A percentile compares a stretch with the other conserved stretches of the same genome.
These are phyloP conservation scores for Phyto melanocephala DNA, from an alignment of 2,888 invertebrate genomes.

Conservation along the genomic window DNA sequence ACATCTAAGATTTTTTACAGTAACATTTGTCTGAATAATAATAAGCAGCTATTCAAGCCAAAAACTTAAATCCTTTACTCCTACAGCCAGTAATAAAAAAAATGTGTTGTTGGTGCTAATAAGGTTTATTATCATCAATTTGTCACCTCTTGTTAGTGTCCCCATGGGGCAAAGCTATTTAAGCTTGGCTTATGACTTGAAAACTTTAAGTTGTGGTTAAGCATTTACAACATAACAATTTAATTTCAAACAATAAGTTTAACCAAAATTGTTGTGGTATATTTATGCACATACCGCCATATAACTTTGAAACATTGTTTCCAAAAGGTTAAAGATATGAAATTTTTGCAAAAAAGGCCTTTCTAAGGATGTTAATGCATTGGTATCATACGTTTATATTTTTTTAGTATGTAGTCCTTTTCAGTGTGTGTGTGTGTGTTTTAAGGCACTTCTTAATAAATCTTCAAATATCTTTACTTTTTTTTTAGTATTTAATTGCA, in stretches of 20 bases:
- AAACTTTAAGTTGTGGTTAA: slow-evolving; percentile 17
- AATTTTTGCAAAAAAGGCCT: not conserved
- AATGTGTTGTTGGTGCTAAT: slow-evolving; percentile 68
- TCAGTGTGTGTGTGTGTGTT: not conserved
- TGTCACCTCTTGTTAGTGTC: slow-evolving; percentile 76
- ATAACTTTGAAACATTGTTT: not conserved
- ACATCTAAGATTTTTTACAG: not conserved
- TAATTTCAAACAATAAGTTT: not conserved
- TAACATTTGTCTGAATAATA: slow-evolving; percentile 66
- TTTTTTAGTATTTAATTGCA: slow-evolving; percentile 50
- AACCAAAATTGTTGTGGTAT: slow-evolving; percentile 9
- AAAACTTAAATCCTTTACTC: not conserved
- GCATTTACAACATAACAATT: slow-evolving; percentile 43
- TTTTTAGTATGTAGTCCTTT: too few species aligned
- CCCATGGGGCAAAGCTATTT: slow-evolving; percentile 59
- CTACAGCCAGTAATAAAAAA: not conserved
- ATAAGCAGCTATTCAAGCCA: slow-evolving; percentile 65
- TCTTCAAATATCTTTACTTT: slow-evolving; percentile 9
- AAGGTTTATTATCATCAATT: slow-evolving; percentile 77
- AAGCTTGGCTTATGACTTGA: slow-evolving; percentile 3
- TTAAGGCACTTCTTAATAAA: slow-evolving; percentile 2
- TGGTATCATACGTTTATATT: too few species aligned
- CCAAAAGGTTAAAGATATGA: not conserved
- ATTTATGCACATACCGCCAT: not conserved
- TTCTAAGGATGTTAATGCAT: not conserved